Conservation (phyloP, 64 coral and sea anemone genomes). For the Cladopsammia gracilis region DNA sequence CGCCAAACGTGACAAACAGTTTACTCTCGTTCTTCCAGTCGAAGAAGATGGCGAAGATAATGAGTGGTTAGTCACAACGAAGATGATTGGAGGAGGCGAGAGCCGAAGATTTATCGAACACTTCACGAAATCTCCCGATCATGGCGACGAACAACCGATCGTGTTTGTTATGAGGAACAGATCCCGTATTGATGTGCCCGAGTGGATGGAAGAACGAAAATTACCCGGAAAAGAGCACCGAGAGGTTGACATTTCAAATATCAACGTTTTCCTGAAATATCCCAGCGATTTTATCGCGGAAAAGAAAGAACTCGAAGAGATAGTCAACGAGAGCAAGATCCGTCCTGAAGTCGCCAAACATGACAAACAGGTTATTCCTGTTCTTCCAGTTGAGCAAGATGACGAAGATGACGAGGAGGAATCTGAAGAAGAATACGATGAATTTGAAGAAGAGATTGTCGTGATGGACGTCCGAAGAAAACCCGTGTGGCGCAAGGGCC, state of each 20-base stretch:
- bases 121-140: not conserved
- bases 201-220: not conserved
- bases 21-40: not conserved
- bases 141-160: not conserved
- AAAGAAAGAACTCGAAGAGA: not conserved
- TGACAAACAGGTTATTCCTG: not conserved
- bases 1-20: not conserved
- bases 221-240: not conserved
- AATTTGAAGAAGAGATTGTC: conserved; percentile 43
- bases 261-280: conserved; percentile 18
- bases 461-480: conserved; percentile 17
- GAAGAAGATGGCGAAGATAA: conserved; percentile 9
- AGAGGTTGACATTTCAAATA: not conserved
- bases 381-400: not conserved
- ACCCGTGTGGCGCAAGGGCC: not conserved
- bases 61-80: not conserved
- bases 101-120: not conserved
- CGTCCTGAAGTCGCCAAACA: conserved; percentile 1
- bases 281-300: not conserved
- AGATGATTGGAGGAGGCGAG: not conserved
- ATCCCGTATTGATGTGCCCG: not conserved
- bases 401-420: not conserved
- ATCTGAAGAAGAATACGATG: conserved; percentile 31
- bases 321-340: not conserved
- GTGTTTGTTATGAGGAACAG: not conserved